These are phyloP conservation scores for Ommatoiulus sabulosus DNA, from an alignment of 2,888 invertebrate genomes.

Conservation along the genomic window DNA sequence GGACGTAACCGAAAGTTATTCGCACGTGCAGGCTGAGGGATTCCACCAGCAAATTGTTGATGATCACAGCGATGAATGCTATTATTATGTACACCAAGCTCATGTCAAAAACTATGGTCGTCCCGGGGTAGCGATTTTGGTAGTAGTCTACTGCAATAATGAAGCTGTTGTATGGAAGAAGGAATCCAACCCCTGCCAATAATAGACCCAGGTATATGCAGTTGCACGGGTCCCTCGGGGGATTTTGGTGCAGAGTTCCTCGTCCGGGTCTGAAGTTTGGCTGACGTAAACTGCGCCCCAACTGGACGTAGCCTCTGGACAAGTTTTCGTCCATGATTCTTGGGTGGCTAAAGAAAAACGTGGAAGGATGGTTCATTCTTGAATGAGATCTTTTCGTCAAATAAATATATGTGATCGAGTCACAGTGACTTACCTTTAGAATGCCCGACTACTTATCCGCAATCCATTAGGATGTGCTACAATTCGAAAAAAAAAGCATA, in stretches of 20 bases:
- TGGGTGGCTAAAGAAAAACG: background rate
- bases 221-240: constrained; percentile 70
- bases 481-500: too few relatives aligned
- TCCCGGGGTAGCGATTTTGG: constrained; percentile 83
- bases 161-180: constrained; percentile 93
- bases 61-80: constrained; percentile 86
- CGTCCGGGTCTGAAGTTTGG: constrained; percentile 28
- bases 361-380: too few relatives aligned
- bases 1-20: constrained; percentile 88
- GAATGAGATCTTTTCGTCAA: too few relatives aligned
- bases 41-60: constrained; percentile 87
- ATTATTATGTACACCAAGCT: constrained; percentile 91
- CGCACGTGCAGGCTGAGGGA: constrained; percentile 83
- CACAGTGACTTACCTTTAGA: too few relatives aligned
- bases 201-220: constrained; percentile 81
- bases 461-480: too few relatives aligned
- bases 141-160: constrained; percentile 95
- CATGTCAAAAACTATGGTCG: constrained; percentile 92
- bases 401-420: too few relatives aligned
- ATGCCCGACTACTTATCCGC: too few relatives aligned
- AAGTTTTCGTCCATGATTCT: constrained; percentile 58
- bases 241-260: constrained; percentile 56
- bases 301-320: constrained; percentile 58
- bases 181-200: constrained; percentile 88
- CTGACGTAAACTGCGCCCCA: constrained; percentile 42